Percentiles rank a stretch among this genome's conserved stretches.
These are phyloP conservation scores for Stichopus chloronotus DNA, from an alignment of 35 echinoderm and acorn worm genomes.

Conservation along the genomic window DNA sequence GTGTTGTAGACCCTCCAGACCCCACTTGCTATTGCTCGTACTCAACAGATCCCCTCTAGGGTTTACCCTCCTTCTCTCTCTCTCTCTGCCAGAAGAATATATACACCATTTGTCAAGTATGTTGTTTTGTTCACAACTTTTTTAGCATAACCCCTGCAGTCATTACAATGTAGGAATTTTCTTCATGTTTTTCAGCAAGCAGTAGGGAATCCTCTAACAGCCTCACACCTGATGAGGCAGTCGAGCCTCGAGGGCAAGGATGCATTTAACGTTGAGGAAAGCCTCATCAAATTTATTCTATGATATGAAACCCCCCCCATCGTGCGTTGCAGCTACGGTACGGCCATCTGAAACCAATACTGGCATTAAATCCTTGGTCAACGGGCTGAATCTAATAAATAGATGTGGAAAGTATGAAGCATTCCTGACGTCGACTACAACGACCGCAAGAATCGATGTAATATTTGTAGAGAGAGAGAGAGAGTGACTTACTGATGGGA, in stretches of 20 bases:
- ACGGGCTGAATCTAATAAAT: conserved; percentile 37
- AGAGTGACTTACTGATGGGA: conserved; percentile 16
- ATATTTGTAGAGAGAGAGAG: background rate
- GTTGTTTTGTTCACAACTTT: background rate
- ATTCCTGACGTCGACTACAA: background rate
- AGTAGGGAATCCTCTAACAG: background rate
- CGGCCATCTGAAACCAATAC: conserved; percentile 22
- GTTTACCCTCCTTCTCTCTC: background rate
- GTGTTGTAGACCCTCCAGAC: background rate
- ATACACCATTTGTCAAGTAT: background rate
- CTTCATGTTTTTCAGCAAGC: background rate
- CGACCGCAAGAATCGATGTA: background rate
- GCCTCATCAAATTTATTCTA: conserved; percentile 11
- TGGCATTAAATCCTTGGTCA: conserved; percentile 16
- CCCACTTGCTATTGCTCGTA: background rate
- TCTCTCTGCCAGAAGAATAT: background rate
- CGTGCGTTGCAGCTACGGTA: background rate
- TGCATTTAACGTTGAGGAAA: conserved; percentile 8
- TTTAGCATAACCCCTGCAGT: background rate
- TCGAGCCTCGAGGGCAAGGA: conserved; percentile 20
- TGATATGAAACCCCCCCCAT: background rate
- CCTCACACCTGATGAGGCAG: conserved; percentile 41
- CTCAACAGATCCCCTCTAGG: background rate
- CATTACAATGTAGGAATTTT: conserved; percentile 13
- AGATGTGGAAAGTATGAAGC: conserved; percentile 6